Evolutionary conservation across 2,797 vertebrate genomes (phyloP).

Genomic region (Chelmon rostratus): DNA sequence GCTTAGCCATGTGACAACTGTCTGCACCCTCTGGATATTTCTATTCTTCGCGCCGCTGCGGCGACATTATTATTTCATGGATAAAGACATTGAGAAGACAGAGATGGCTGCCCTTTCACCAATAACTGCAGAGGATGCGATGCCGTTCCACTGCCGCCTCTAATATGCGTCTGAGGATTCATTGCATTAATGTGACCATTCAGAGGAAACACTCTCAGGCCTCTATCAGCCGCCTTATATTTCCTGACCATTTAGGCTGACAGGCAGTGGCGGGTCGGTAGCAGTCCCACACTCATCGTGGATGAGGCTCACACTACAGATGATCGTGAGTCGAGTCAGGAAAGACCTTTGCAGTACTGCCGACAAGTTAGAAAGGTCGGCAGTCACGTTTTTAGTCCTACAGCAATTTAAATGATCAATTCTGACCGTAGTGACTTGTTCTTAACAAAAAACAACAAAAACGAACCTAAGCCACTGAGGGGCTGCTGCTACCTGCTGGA

Average conservation of each 20-base stretch:
- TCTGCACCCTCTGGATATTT: constrained; percentile 42
- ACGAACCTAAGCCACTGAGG: no score
- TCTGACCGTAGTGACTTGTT: no score
- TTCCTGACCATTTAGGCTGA: constrained; percentile 60
- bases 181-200: constrained; percentile 56
- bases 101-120: constrained; percentile 60
- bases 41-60: constrained; percentile 25
- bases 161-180: constrained; percentile 55
- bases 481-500: no score
- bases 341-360: constrained; percentile 26
- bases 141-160: constrained; percentile 29
- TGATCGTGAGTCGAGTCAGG: constrained; percentile 38
- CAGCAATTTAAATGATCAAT: constrained; percentile 18
- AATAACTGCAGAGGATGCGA: constrained; percentile 45
- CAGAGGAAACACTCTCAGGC: constrained; percentile 41
- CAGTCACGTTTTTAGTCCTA: constrained; percentile 33
- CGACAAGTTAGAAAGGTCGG: constrained; percentile 48
- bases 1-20: constrained; percentile 38
- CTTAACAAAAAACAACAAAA: no score
- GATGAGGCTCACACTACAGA: constrained; percentile 39
- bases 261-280: constrained; percentile 22
- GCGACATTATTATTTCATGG: constrained; percentile 65
- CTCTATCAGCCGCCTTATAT: constrained; percentile 32
- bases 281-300: constrained; percentile 26
- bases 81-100: constrained; percentile 58